phyloP scores from a whole-genome alignment of 2,888 invertebrate genomes.

The Escarpia spicata region DNA sequence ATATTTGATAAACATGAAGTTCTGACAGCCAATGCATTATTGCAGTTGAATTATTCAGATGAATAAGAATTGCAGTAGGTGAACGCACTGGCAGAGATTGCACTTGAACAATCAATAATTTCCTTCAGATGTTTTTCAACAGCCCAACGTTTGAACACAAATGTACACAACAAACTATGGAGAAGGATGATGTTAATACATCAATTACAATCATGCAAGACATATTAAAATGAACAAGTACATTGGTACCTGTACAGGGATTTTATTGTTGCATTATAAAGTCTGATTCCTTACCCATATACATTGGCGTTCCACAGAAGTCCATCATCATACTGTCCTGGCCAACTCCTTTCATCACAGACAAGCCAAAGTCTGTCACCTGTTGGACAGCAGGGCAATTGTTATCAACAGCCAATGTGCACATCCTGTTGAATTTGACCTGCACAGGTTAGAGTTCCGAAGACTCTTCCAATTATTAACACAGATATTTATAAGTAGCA shows the following conservation, averaged over 20 bases:
- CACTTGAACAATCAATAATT: neutral
- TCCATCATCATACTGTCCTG: conserved; percentile 70
- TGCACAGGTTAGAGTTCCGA: too few relatives aligned
- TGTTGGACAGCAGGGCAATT: conserved; percentile 45
- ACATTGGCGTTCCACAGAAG: conserved; percentile 71
- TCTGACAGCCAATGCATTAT: neutral
- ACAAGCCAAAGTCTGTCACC: conserved; percentile 72
- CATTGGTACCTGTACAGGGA: neutral
- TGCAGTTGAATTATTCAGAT: neutral
- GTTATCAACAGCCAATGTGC: neutral
- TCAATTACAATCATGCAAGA: neutral
- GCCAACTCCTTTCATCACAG: conserved; percentile 69
- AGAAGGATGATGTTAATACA: neutral
- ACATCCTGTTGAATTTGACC: too few relatives aligned
- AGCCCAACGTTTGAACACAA: neutral
- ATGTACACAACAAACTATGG: neutral
- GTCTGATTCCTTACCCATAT: conserved; percentile 68
- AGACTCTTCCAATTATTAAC: too few relatives aligned
- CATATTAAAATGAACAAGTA: neutral
- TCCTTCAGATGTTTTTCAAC: neutral
- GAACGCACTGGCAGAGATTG: neutral
- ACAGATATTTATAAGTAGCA: neutral
- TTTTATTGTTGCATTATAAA: neutral
- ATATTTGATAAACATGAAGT: conserved; percentile 1
- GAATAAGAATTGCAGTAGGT: neutral